Percentiles rank a stretch among this genome's conserved stretches.
phyloP scores from a whole-genome alignment of 2,888 invertebrate genomes.

The Asteroscopus sphinx region DNA sequence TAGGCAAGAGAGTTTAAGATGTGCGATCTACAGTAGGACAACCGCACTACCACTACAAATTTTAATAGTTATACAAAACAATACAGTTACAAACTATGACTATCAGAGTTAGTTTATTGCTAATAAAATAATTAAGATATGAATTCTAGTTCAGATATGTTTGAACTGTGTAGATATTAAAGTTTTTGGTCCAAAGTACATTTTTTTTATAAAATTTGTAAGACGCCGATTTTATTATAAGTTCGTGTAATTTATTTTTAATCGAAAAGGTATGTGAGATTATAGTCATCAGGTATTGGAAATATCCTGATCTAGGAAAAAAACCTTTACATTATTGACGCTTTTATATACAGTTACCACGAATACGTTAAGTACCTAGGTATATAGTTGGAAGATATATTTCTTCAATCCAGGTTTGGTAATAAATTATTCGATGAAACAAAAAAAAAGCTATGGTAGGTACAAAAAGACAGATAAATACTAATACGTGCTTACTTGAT shows the following conservation, averaged over 20 bases:
- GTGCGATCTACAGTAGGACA: conserved; percentile 63
- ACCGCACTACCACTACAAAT: conserved; percentile 54
- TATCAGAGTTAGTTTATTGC: conserved; percentile 76
- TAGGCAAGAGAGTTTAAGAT: conserved; percentile 72
- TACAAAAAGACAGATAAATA: conserved; percentile 7
- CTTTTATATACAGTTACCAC: conserved; percentile 4
- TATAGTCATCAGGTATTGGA: background rate
- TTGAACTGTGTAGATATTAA: conserved; percentile 75
- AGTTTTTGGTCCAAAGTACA: conserved; percentile 80
- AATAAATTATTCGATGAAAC: background rate
- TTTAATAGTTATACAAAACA: conserved; percentile 61
- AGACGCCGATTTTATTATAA: conserved; percentile 15
- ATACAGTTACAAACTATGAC: conserved; percentile 63
- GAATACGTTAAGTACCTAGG: conserved; percentile 23
- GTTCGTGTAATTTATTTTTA: conserved; percentile 16
- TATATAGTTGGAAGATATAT: conserved; percentile 17
- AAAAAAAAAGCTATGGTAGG: conserved; percentile 5
- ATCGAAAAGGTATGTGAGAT: conserved; percentile 5
- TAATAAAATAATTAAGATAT: conserved; percentile 80
- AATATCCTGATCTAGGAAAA: conserved; percentile 1
- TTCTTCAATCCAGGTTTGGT: conserved; percentile 2
- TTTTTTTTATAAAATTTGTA: conserved; percentile 54
- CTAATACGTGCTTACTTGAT: background rate
- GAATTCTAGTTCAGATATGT: conserved; percentile 83
- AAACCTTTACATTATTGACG: conserved; percentile 12